These are phyloP conservation scores for Sycophila sp. DNA, from an alignment of 1,140 invertebrate species.

Conservation along the genomic window DNA sequence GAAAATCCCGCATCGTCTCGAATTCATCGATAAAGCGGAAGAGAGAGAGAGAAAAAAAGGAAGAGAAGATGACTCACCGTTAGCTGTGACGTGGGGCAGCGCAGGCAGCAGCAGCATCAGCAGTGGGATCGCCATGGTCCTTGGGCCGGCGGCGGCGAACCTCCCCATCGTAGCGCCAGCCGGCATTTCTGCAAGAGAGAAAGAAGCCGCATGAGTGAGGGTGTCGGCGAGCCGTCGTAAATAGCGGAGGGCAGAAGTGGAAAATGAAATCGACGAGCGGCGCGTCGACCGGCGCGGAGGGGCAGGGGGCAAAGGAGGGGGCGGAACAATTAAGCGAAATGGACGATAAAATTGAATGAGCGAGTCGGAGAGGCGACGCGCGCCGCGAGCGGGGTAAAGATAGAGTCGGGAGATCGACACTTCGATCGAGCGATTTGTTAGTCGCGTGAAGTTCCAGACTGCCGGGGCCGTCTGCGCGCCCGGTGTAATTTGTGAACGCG, in stretches of 20 bases:
- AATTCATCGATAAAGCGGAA: too few species aligned
- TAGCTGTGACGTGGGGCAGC: slow-evolving; percentile 46
- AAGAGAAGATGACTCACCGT: slow-evolving; percentile 59
- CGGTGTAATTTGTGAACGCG: too few species aligned
- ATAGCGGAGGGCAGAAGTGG: slow-evolving; percentile 17
- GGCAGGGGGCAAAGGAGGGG: background rate
- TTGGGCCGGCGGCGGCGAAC: slow-evolving; percentile 26
- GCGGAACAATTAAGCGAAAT: slow-evolving; percentile 30
- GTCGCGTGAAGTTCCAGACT: too few species aligned
- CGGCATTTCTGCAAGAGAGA: slow-evolving; percentile 62
- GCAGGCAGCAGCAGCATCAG: slow-evolving; percentile 40
- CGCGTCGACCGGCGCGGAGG: background rate
- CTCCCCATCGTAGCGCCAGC: slow-evolving; percentile 51
- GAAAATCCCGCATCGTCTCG: too few species aligned
- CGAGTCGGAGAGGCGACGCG: background rate
- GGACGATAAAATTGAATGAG: slow-evolving; percentile 22
- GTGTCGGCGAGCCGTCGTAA: background rate
- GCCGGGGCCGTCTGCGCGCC: too few species aligned
- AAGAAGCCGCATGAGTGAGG: slow-evolving; percentile 14
- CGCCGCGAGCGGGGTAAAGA: background rate
- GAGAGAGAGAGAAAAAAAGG: slow-evolving; percentile 38
- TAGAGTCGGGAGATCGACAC: too few species aligned
- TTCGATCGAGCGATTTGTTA: too few species aligned
- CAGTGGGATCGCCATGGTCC: slow-evolving; percentile 49
- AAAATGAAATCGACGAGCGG: slow-evolving; percentile 30